Base-by-base conservation (phyloP, 2,113 vertebrate species). In the Apeltes quadracus region DNA sequence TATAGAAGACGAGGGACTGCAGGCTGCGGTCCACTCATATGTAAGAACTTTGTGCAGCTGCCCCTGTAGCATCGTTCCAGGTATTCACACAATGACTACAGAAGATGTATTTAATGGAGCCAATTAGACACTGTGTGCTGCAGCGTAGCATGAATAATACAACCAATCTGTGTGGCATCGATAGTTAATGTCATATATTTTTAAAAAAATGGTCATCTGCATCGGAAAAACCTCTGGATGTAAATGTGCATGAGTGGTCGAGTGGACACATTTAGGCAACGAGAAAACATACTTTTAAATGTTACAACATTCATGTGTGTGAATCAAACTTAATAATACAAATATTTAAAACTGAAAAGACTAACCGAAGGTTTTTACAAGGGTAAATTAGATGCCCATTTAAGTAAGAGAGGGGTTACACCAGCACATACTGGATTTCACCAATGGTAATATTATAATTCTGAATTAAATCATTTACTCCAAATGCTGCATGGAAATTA, bases 1-100 rank as follows among this genome's bases (percentile, higher is more conserved):
- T 71, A 64, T 86, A 76, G 69, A 59, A 51, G 65, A 73, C 8
- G 61, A 64, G 72, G 80, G 91, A 89, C 85, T 84, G 75, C 61
- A 79, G 72, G 69, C 82, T 84, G 67, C 65, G 62, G 67, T 84
- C 38, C 72, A 64, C 62, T 88, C 69, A 62, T 81, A 82, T 71
- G 66, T 83, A 58, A 81, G 69, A 75, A 79, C 69, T 79, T 75
- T 78, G 79, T 87, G 87, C 72, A 72, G 66, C 78, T 50, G 75
- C 46, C 65, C 32, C 38, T 38, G 29, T 54, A 74, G 72, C 67
- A 68, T 53, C 44, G 55, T 75, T 65, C 79, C 78, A 87, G 75
- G 61, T 85, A 83, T 84, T 77, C 78, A 74, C 72, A 83, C 76
- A 82, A 69, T 57, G 63, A 22, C 53, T 25, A 41, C 63, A 80